Conservation (phyloP, 1,140 invertebrate genomes). For the Drosophila trapezifrons region DNA sequence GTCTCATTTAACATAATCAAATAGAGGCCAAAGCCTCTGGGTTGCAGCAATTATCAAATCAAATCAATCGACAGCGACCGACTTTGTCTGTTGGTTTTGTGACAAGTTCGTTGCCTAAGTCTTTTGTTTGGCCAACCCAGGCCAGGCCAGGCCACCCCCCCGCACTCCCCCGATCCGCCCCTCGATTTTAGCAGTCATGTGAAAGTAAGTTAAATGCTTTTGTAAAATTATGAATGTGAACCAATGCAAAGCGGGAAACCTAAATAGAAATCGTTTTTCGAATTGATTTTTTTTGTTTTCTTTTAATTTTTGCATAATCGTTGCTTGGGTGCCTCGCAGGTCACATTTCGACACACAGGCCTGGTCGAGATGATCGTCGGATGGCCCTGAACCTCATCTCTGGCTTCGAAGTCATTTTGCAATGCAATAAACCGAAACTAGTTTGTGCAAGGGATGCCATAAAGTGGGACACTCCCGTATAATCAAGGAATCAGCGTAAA, state of each 20-base stretch:
- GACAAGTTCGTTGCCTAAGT: slow-evolving; percentile 79
- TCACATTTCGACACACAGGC: slow-evolving; percentile 45
- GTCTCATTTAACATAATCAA: slow-evolving; percentile 56
- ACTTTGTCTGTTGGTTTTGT: slow-evolving; percentile 68
- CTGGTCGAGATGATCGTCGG: slow-evolving; percentile 1
- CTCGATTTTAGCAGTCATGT: slow-evolving; percentile 51
- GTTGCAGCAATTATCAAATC: slow-evolving; percentile 76
- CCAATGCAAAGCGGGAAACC: slow-evolving; percentile 73
- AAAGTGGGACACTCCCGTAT: slow-evolving; percentile 6
- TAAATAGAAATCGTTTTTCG: slow-evolving; percentile 79
- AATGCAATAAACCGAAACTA: slow-evolving; percentile 54
- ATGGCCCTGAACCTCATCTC: slow-evolving; percentile 50
- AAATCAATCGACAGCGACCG: slow-evolving; percentile 57
- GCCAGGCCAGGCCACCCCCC: neutral
- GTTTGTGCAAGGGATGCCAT: slow-evolving; percentile 39
- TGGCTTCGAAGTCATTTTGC: slow-evolving; percentile 28
- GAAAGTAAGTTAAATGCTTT: slow-evolving; percentile 79
- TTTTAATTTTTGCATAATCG: slow-evolving; percentile 52
- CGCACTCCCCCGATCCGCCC: neutral
- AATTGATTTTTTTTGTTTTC: slow-evolving; percentile 38
- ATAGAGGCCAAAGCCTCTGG: slow-evolving; percentile 48
- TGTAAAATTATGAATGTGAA: slow-evolving; percentile 64
- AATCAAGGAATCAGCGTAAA: slow-evolving; percentile 33
- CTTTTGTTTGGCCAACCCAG: slow-evolving; percentile 63
- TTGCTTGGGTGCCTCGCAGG: slow-evolving; percentile 11